Evolutionary conservation across 2,888 invertebrate genomes (phyloP).

Genomic region (Germaria angustata): DNA sequence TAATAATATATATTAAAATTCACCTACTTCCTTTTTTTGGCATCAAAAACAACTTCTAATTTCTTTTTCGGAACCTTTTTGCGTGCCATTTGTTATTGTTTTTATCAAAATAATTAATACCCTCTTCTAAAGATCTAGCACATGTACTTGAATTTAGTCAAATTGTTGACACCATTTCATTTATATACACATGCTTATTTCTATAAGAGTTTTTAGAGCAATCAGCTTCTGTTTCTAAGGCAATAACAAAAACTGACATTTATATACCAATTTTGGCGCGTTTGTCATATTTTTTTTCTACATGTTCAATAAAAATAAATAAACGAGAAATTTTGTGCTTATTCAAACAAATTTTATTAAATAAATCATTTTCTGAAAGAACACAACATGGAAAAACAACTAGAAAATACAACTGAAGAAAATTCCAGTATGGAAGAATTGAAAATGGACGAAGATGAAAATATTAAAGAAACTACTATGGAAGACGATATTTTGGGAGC

Average conservation of each 20-base stretch:
- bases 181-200: background rate
- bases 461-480: conserved; percentile 69
- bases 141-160: conserved; percentile 4
- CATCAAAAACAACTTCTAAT: conserved; percentile 82
- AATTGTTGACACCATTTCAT: background rate
- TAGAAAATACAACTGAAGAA: conserved; percentile 15
- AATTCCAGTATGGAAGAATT: conserved; percentile 66
- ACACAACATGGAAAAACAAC: conserved; percentile 23
- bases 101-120: conserved; percentile 2
- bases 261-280: conserved; percentile 44
- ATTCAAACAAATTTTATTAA: background rate
- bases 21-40: conserved; percentile 82
- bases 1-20: background rate
- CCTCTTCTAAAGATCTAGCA: background rate
- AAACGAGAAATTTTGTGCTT: conserved; percentile 1
- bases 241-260: conserved; percentile 21
- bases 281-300: background rate
- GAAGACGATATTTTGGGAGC: conserved; percentile 75
- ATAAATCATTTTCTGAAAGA: background rate
- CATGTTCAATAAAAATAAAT: background rate
- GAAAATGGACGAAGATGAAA: conserved; percentile 64
- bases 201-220: background rate
- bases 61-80: conserved; percentile 70
- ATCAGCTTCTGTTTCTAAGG: conserved; percentile 26
- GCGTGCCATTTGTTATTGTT: conserved; percentile 69